Evolutionary conservation across 2,797 vertebrate genomes (phyloP), one percentile per base, ranked within the genome.

Genomic region (Pyrrhura leucotis): DNA sequence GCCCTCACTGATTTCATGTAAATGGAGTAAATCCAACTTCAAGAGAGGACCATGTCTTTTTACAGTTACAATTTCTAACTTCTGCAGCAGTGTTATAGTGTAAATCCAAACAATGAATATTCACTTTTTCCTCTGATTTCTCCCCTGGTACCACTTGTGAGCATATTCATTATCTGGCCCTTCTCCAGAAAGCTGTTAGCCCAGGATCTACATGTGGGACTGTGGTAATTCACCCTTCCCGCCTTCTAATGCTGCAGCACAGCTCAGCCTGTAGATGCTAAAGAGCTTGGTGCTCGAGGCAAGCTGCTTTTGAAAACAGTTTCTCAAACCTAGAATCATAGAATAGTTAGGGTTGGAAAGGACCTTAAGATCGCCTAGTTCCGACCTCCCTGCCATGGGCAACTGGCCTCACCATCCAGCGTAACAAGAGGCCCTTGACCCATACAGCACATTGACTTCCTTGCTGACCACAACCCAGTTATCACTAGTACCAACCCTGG

Each of bases 401-500:
- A 58, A 35, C n/a, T 21, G 53, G 3, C 12, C 73, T 13, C 73
- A 59, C 18, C 29, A 31, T 2, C 31, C 33, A 75, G 58, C 4
- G 1, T 8, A 23, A 4, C 21, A 13, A 80, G 66, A 87, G 35
- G 45, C 59, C 77, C 90, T 68, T 9, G 6, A 61, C 86, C 21
- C 54, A 19, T 22, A 56, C 20, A 6, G 8, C 19, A 1, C 2
- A 2, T 1, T 25, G 76, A 65, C 3, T 86, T 71, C 51, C 73
- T 47, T 31, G 44, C n/a, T 80, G 77, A 86, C 53, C 83, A 66
- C 77, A 53, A 62, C 33, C 45, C 77, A 10, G 26, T 48, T 93
- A 84, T 93, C 90, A 88, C 59, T 11, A 4, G 22, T 37, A 22
- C 56, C 92, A 72, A n/a, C 42, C 82, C 90, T 67, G 66, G 90